A percentile compares a stretch with the other conserved stretches of the same genome.
phyloP scores from a whole-genome alignment of 2,888 invertebrate genomes.

The Andrena flavipes region DNA sequence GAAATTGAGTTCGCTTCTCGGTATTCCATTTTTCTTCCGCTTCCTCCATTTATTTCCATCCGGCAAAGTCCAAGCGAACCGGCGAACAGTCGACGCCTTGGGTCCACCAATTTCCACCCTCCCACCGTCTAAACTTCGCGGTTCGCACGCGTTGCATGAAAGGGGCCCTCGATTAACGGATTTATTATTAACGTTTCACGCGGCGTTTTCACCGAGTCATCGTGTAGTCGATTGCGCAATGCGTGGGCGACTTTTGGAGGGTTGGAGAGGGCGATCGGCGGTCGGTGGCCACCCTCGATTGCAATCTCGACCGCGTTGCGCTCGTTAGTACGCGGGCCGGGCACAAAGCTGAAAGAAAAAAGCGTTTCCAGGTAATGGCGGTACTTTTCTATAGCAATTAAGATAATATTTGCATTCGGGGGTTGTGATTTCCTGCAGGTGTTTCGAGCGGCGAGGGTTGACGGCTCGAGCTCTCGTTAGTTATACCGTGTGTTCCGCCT shows the following conservation, averaged over 20 bases:
- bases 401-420: conserved; percentile 84
- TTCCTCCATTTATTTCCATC: neutral
- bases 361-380: conserved; percentile 69
- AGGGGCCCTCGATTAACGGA: conserved; percentile 11
- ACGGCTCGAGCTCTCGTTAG: conserved; percentile 73
- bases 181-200: conserved; percentile 51
- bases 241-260: conserved; percentile 15
- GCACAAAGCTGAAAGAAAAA: conserved; percentile 52
- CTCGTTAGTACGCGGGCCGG: conserved; percentile 48
- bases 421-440: conserved; percentile 85
- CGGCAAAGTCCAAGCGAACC: too few relatives aligned
- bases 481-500: conserved; percentile 67
- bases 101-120: neutral
- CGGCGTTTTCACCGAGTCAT: conserved; percentile 53
- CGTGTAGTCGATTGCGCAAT: conserved; percentile 19
- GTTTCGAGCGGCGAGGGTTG: conserved; percentile 71
- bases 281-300: conserved; percentile 8
- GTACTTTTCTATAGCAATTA: conserved; percentile 81
- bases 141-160: too few relatives aligned
- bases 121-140: neutral
- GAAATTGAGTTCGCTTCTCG: neutral
- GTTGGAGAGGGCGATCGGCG: conserved; percentile 9
- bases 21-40: neutral
- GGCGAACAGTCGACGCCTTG: too few relatives aligned
- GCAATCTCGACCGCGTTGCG: conserved; percentile 47